Percentiles rank a stretch among this genome's conserved stretches.
phyloP scores from a whole-genome alignment of 2,888 invertebrate species.

The Apoda limacodes region DNA sequence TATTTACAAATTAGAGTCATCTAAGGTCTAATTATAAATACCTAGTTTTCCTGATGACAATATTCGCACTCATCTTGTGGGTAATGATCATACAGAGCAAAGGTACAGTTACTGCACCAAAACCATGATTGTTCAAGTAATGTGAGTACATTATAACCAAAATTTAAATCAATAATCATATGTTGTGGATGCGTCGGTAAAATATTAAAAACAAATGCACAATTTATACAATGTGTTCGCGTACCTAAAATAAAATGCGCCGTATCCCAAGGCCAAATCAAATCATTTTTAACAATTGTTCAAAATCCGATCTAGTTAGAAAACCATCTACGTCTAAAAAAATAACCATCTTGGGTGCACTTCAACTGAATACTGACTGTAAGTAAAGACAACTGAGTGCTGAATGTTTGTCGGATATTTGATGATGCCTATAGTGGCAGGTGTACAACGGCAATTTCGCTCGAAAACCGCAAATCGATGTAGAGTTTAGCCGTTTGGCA shows the following conservation, averaged over 20 bases:
- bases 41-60: constrained; percentile 11
- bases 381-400: no score
- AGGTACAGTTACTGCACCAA: constrained; percentile 9
- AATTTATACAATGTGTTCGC: constrained; percentile 10
- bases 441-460: no score
- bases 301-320: constrained; percentile 9
- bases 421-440: no score
- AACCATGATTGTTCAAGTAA: constrained; percentile 10
- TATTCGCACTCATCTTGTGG: no score
- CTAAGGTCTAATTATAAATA: constrained; percentile 1
- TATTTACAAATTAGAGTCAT: constrained; percentile 2
- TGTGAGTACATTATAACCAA: constrained; percentile 7
- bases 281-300: constrained; percentile 11
- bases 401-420: no score
- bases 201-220: constrained; percentile 8
- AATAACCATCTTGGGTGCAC: constrained; percentile 12
- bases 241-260: constrained; percentile 10
- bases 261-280: constrained; percentile 10
- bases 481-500: no score
- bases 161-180: constrained; percentile 8
- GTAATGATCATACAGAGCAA: constrained; percentile 11
- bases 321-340: constrained; percentile 10
- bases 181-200: constrained; percentile 8
- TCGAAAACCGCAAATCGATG: no score
- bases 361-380: no score